These are phyloP conservation scores for Hemibagrus guttatus DNA, from an alignment of 2,797 vertebrate species.

Conservation along the genomic window DNA sequence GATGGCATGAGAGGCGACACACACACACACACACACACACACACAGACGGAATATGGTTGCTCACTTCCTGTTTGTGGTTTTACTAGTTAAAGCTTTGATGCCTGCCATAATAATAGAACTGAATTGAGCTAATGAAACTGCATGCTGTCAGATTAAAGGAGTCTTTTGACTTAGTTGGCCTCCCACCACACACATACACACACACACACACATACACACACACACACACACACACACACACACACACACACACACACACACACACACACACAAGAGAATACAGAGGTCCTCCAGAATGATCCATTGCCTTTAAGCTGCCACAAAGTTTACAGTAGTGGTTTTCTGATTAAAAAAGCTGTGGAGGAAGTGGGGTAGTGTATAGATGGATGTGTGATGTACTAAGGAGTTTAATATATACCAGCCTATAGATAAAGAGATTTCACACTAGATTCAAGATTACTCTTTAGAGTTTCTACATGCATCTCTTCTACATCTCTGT, in stretches of 20 bases:
- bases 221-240: constrained; percentile 40
- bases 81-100: constrained; percentile 78
- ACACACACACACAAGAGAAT: constrained; percentile 43
- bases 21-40: constrained; percentile 39
- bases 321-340: constrained; percentile 75
- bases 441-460: neutral
- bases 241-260: constrained; percentile 37
- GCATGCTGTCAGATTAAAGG: constrained; percentile 79
- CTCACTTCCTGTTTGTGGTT: constrained; percentile 77
- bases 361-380: constrained; percentile 66
- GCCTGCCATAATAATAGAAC: constrained; percentile 78
- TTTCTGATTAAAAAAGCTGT: constrained; percentile 62
- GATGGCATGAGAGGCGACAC: constrained; percentile 37
- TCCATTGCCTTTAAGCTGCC: constrained; percentile 56
- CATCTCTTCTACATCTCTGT: constrained; percentile 58
- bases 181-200: constrained; percentile 56
- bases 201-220: constrained; percentile 34
- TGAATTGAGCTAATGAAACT: constrained; percentile 80
- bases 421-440: constrained; percentile 51
- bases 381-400: constrained; percentile 65
- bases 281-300: constrained; percentile 55
- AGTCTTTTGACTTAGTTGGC: constrained; percentile 71
- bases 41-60: constrained; percentile 53
- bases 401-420: constrained; percentile 61
- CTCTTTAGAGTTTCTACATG: constrained; percentile 36